Base-by-base conservation (phyloP, 1,140 invertebrate genomes). In the Matsumurasca onukii region DNA sequence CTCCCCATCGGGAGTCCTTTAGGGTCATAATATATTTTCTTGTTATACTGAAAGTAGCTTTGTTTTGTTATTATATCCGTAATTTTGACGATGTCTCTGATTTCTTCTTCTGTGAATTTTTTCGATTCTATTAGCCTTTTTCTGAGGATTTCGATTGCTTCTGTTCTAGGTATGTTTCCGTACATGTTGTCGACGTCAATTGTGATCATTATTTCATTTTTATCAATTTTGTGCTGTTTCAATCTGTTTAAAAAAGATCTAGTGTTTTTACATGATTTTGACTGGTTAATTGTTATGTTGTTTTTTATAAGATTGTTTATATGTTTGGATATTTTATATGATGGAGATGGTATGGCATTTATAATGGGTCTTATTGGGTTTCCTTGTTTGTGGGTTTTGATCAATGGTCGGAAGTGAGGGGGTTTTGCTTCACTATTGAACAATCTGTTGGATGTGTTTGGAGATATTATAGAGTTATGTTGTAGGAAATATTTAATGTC, bases 381-480 rank as follows among this genome's bases (percentile, higher is more conserved):
- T 3, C n/a, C n/a, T 20, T 51, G 17, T 51, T 51, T 51, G 49
- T 51, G 49, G n/a, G 49, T 51, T 51, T 51, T 51, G 24, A 51
- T 51, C n/a, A 51, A 22, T 51, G 49, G 49, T 51, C 24, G n/a
- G 49, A 51, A 51, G 5, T 20, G 5, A 12, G n/a, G n/a, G 3
- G 49, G 3, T 5, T 17, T 3, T n/a, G 49, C 17, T 17, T 51
- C n/a, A 20, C 3, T 3, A n/a, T 51, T 12, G 49, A 20, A 20
- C 24, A 51, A 20, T 51, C 3, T 17, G n/a, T 51, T 51, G 3
- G 49, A 20, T 51, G 5, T 51, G 3, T 51, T 22, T 51, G 5
- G 3, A 22, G n/a, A 20, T 51, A 22, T 5, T 20, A 20, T 5
- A 51, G 49, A 51, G n/a, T 51, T 51, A n/a, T 51, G n/a, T 51